phyloP scores from a whole-genome alignment of 2,797 vertebrate genomes.

The Prunella strophiata region DNA sequence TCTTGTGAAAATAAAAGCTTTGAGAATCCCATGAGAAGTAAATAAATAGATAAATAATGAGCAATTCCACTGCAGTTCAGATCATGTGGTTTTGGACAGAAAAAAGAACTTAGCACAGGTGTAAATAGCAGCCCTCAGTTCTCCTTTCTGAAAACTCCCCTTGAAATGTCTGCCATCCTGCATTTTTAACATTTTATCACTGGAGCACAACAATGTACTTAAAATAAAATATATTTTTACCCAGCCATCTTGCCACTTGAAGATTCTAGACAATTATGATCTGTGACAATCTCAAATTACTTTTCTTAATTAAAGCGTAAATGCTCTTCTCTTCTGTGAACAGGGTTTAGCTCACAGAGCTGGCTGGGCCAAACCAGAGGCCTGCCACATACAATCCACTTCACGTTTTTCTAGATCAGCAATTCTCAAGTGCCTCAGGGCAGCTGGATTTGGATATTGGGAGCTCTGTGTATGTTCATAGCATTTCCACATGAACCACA shows the following conservation, averaged over 20 bases:
- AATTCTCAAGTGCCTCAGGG: neutral
- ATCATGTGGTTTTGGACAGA: neutral
- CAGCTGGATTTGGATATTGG: neutral
- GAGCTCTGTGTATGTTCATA: neutral
- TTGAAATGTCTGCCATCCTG: conserved; percentile 8
- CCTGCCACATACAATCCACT: neutral
- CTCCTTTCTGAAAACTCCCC: neutral
- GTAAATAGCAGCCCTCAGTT: neutral
- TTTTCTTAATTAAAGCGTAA: conserved; percentile 29
- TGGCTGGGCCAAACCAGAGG: neutral
- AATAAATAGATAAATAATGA: conserved; percentile 17
- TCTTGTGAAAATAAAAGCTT: conserved; percentile 11
- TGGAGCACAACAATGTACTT: conserved; percentile 28
- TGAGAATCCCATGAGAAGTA: neutral
- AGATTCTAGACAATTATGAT: conserved; percentile 22
- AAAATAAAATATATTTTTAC: conserved; percentile 63
- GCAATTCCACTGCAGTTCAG: neutral
- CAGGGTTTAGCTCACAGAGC: neutral
- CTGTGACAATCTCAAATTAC: conserved; percentile 38
- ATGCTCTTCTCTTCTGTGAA: neutral
- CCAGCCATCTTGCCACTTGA: neutral
- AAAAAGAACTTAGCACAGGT: neutral
- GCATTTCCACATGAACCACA: neutral
- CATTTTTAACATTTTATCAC: conserved; percentile 54
- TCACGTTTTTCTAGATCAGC: neutral